phyloP scores from a whole-genome alignment of 2,113 vertebrate species.

The Scomber scombrus region DNA sequence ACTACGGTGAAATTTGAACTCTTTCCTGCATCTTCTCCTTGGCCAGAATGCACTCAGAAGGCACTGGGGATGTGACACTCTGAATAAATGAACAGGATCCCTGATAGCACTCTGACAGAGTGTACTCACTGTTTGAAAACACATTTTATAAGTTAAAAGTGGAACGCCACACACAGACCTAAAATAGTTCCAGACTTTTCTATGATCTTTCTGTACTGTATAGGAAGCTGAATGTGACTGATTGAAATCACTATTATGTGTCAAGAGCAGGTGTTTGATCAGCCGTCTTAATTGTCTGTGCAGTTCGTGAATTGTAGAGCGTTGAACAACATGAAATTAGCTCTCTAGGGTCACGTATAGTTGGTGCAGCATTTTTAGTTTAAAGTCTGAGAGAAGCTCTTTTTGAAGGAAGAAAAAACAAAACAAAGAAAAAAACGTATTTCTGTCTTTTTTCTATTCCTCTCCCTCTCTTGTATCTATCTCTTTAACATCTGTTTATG shows the following conservation, averaged over 20 bases:
- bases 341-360: constrained; percentile 3
- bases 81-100: constrained; percentile 65
- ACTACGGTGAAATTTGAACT: constrained; percentile 56
- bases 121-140: constrained; percentile 41
- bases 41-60: constrained; percentile 37
- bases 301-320: constrained; percentile 5
- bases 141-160: constrained; percentile 49
- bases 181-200: constrained; percentile 42
- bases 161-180: background rate
- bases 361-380: constrained; percentile 6
- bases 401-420: constrained; percentile 6
- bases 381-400: constrained; percentile 18
- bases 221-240: constrained; percentile 7
- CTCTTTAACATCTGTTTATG: background rate
- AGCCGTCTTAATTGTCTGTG: constrained; percentile 34
- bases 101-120: constrained; percentile 42
- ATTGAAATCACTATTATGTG: background rate
- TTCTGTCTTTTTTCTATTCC: background rate
- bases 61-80: constrained; percentile 25
- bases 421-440: background rate
- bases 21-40: constrained; percentile 46
- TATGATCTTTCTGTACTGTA: constrained; percentile 15
- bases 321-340: constrained; percentile 26
- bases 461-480: background rate
- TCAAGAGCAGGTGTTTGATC: constrained; percentile 28